Evolutionary conservation across 2,888 invertebrate genomes (phyloP), one percentile per base, ranked within the genome.

Genomic region (Pandemis heparana): DNA sequence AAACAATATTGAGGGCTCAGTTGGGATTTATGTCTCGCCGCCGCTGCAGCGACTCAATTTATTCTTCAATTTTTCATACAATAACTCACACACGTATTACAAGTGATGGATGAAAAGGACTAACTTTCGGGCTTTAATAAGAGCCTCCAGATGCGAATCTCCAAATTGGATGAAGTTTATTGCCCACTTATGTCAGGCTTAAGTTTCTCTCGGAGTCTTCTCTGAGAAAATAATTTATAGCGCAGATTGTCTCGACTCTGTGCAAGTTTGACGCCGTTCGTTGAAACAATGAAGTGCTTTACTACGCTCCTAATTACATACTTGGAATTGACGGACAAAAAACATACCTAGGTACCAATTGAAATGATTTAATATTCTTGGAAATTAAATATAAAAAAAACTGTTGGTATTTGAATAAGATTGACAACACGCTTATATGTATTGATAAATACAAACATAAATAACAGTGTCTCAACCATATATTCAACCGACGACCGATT

Each of bases 1-100:
- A 95, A 94, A 95, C 95, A 95, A 95, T 95, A 95, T 95, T 94
- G 94, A 94, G 94, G 94, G 94, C 94, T 94, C 94, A 92, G 94
- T 93, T 93, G 92, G 94, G 94, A 94, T 94, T 94, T 94, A 94
- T 94, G 93, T 93, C 94, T 94, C 92, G 94, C 93, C 92, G 93
- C 92, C 89, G 92, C 90, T 92, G 94, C 94, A 94, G 93, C 94
- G 94, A 94, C 94, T 94, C 94, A 94, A 94, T 94, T 94, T 94
- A 94, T 94, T 94, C 94, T 94, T 93, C 94, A 94, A 94, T 94
- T 94, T 94, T 94, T 94, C 94, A 94, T 94, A 94, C 94, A 94
- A 94, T 94, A 94, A 94, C 94, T 94, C 94, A 94, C 94, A 94
- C 90, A 94, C 94, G 94, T 94, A 94, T 94, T 94, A 94, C 92